Percentiles rank a stretch among this genome's conserved stretches.
Evolutionary conservation across 2,797 vertebrate species (phyloP).

Genomic region (Hippocampus kuda): DNA sequence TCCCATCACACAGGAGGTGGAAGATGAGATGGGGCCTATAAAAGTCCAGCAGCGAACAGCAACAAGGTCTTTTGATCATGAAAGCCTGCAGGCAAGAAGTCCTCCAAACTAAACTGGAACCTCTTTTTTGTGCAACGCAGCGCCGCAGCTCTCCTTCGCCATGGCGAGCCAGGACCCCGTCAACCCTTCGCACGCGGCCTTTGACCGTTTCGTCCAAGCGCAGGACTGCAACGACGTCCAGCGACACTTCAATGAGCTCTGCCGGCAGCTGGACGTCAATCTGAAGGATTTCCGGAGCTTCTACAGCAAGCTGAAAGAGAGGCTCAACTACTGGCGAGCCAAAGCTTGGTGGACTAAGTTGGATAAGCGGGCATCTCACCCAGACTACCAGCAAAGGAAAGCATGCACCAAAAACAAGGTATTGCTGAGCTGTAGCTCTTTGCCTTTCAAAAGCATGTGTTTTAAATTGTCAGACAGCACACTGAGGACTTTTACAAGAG

Average conservation of each 20-base stretch:
- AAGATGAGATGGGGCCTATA: background rate
- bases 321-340: conserved; percentile 90
- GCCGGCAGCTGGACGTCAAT: conserved; percentile 66
- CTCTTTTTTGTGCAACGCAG: conserved; percentile 3
- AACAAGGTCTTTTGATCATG: conserved; percentile 25
- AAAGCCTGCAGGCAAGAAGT: conserved; percentile 2
- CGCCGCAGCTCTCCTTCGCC: background rate
- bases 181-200: conserved; percentile 70
- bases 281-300: conserved; percentile 66
- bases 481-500: too few relatives aligned
- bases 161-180: conserved; percentile 53
- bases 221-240: conserved; percentile 74
- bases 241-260: conserved; percentile 71
- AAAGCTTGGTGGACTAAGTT: conserved; percentile 85
- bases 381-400: conserved; percentile 76
- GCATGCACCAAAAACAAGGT: conserved; percentile 80
- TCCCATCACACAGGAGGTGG: conserved; percentile 7
- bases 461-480: too few relatives aligned
- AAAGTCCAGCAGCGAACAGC: conserved; percentile 5
- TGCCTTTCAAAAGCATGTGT: background rate
- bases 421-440: conserved; percentile 1
- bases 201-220: conserved; percentile 77
- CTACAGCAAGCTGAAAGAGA: conserved; percentile 75
- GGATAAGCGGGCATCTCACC: conserved; percentile 78
- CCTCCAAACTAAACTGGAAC: background rate